Percentiles rank a stretch among this genome's conserved stretches.
phyloP scores from a whole-genome alignment of 2,797 vertebrate species.

The Pseudotriccus pelzelni region DNA sequence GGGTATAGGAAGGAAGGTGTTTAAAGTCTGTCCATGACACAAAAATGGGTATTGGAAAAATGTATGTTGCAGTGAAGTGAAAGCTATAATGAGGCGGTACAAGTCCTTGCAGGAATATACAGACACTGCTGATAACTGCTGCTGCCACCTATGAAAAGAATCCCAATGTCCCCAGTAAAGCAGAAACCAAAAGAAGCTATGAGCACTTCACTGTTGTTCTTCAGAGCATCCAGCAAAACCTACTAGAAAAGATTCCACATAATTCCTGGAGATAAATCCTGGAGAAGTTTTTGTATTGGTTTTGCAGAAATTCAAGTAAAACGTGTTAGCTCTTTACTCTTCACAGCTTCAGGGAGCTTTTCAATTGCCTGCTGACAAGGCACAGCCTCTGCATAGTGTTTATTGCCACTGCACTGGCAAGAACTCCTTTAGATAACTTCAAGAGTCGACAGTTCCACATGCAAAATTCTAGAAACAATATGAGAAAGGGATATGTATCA shows the following conservation, averaged over 20 bases:
- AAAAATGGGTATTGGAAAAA: not conserved
- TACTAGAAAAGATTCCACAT: not conserved
- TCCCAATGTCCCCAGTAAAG: not conserved
- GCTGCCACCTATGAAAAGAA: not conserved
- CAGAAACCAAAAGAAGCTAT: not conserved
- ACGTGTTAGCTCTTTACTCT: not conserved
- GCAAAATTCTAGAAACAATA: not conserved
- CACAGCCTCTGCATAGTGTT: not conserved
- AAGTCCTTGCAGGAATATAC: not conserved
- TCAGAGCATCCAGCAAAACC: not conserved
- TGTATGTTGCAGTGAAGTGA: not conserved
- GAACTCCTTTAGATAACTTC: not conserved
- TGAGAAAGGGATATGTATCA: not conserved
- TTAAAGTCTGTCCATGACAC: not conserved
- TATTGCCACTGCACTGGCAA: not conserved
- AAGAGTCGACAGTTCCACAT: not conserved
- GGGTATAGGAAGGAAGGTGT: not conserved
- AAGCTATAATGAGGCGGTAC: not conserved
- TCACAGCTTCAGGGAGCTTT: not conserved
- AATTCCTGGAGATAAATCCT: not conserved
- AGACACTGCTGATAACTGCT: not conserved
- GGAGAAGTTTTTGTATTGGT: not conserved
- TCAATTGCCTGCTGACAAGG: not conserved
- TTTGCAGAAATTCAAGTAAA: not conserved
- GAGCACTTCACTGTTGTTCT: not conserved